phyloP scores from a whole-genome alignment of 2,797 vertebrate species.

The Melanotaenia boesemani region DNA sequence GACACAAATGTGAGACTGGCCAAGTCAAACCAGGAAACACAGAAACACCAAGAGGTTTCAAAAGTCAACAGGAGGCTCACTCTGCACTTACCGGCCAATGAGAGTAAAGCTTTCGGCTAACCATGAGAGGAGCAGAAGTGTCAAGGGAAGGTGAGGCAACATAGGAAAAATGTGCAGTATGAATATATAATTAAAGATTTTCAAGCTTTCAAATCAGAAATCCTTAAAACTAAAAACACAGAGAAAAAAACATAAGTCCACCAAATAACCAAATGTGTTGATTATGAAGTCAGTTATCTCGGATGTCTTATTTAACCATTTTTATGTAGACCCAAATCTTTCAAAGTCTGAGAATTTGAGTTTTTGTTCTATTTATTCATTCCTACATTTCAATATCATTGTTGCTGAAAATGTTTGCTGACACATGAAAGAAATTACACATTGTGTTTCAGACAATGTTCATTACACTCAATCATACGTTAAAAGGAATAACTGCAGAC shows the following conservation, averaged over 20 bases:
- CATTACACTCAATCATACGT: slow-evolving; percentile 11
- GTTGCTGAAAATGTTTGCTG: neutral
- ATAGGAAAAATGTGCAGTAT: slow-evolving; percentile 83
- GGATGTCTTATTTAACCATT: slow-evolving; percentile 11
- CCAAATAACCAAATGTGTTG: slow-evolving; percentile 32
- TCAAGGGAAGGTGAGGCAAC: slow-evolving; percentile 92
- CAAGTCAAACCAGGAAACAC: slow-evolving; percentile 71
- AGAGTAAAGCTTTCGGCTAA: slow-evolving; percentile 94
- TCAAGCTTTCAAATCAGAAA: slow-evolving; percentile 21
- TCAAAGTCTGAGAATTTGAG: neutral
- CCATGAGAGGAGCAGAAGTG: slow-evolving; percentile 83
- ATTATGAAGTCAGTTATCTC: slow-evolving; percentile 12
- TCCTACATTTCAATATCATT: neutral
- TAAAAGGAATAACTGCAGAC: slow-evolving; percentile 15
- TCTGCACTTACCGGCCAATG: slow-evolving; percentile 92
- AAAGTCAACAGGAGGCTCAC: slow-evolving; percentile 74
- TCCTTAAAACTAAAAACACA: neutral
- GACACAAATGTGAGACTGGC: slow-evolving; percentile 61
- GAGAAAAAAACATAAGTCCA: neutral
- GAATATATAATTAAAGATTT: slow-evolving; percentile 26
- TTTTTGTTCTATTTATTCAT: neutral
- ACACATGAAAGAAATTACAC: neutral
- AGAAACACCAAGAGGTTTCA: slow-evolving; percentile 69
- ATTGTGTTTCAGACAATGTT: slow-evolving; percentile 35
- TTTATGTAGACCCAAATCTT: slow-evolving; percentile 19